These are phyloP conservation scores for Naja naja DNA, from an alignment of 2,113 vertebrate genomes.

Conservation along the genomic window DNA sequence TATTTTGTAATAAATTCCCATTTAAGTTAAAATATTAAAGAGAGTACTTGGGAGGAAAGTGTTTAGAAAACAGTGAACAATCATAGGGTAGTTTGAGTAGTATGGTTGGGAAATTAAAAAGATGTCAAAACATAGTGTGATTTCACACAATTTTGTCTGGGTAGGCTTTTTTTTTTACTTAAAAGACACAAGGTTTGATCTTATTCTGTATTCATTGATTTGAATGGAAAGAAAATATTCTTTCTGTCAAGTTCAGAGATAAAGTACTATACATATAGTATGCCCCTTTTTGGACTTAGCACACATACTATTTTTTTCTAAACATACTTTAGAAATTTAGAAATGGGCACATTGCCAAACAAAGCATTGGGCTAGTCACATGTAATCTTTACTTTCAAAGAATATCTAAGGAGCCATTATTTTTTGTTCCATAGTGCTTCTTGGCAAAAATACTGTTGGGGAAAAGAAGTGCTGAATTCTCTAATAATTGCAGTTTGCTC, in stretches of 20 bases:
- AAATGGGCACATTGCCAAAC: background rate
- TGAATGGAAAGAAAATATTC: conserved; percentile 7
- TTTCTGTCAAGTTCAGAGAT: conserved; percentile 14
- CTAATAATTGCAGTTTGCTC: background rate
- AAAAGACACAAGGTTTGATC: conserved; percentile 14
- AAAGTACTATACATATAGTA: background rate
- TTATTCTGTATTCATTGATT: conserved; percentile 21
- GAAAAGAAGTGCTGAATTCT: background rate
- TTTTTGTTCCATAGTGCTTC: background rate
- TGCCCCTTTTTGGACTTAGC: background rate
- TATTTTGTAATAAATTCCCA: background rate
- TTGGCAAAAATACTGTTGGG: background rate
- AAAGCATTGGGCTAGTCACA: background rate
- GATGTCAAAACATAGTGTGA: background rate
- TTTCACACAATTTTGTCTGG: background rate
- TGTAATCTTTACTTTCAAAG: background rate
- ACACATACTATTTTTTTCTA: background rate
- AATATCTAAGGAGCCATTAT: background rate
- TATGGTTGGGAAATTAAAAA: background rate
- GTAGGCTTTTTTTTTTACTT: background rate
- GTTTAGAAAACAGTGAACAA: background rate
- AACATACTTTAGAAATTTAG: background rate
- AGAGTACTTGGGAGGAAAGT: background rate
- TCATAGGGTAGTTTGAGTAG: background rate
- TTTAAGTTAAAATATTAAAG: background rate